Evolutionary conservation across 1,140 invertebrate genomes (phyloP), one percentile per base, ranked within the genome.

Genomic region (Drosophila tani): DNA sequence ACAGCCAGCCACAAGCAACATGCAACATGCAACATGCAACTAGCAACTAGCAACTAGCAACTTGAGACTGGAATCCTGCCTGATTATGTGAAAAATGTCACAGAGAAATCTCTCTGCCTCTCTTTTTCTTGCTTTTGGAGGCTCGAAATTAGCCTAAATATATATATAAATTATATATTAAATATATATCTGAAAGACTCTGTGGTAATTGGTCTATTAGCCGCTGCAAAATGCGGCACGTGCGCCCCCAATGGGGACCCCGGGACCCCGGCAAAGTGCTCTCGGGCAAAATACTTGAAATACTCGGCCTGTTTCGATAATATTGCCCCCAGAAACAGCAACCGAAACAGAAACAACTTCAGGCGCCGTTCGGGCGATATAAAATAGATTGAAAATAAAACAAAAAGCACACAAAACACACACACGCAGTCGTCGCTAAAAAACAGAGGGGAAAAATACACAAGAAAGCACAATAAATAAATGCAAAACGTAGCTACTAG

Each of bases 1-100:
- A 76, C 71, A 76, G 24, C 53, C 24, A 55, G 29, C 50, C 50
- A 70, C 47, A 38, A 12, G 67, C 67, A 65, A 29, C 68, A 57
- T 35, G 69, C 49, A 50, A 32, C 62, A n/a, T 35, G 17, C 55
- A 69, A 69, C 49, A 14, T 5, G 57, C 66, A 62, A n/a, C 58
- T 27, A 19, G 50, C 50, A 19, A 24, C 63, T 17, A 40, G 43
- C 58, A 73, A 56, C 49, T 15, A 19, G 56, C 66, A 62, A 41
- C 51, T 45, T 32, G 59, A 49, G 65, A 78, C 81, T 90, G 84
- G 85, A 88, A 90, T 88, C 75, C 70, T 35, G 75, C 65, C 81
- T 79, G 85, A 88, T 88, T 88, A 88, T 88, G 85, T 90, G 85
- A 90, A 90, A 88, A 88, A 88, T 88, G 85, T 90, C 81, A 85